Base-by-base conservation (phyloP, 2,888 invertebrate species). In the Dynastes maya region DNA sequence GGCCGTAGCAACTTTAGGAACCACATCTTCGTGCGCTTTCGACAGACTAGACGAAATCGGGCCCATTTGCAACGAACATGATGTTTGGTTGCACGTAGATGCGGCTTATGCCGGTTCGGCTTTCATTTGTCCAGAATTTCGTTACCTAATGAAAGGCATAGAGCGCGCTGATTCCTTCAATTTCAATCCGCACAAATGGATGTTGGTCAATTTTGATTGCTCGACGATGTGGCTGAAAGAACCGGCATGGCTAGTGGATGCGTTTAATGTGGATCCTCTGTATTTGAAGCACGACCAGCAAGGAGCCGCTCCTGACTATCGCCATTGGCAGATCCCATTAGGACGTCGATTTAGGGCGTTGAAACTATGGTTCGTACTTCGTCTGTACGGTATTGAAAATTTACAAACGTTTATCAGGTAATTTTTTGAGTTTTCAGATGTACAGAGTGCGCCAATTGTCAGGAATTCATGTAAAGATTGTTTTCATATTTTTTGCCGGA, bases 151-250 rank as follows among this genome's bases (percentile, higher is more conserved):
- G 94, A 93, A 94, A 83, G 97, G 97, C 32, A 88, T 96, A 5
- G 95, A 99, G 89, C 92, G 93, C 79, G 98, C 97, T 0, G 96
- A 98, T 86, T 99, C 98, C 0, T 98, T 99, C 88, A 98, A 99
- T 89, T 98, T 99, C 87, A 99, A 99, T 88, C 99, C 99, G 0
- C 99, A 99, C 89, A 99, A 99, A 89, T 99, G 99, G 99, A 90
- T 99, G 93, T 89, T 99, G 83, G 97, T 99, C n/a, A 99, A 98
- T 89, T 99, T 99, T 85, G 99, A 99, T 89, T 99, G 99, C 87
- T 99, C 99, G 11, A 95, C 98, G 0, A 95, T 99, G 96, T 99
- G 99, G 99, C 90, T 97, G 2, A 96, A 96, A 85, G 93, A 96
- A 86, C 96, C 96, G 81, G 92, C 94, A 70, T 95, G 96, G 91